Conservation (phyloP, 92 coral and sea anemone species). For the Ricordea florida region DNA sequence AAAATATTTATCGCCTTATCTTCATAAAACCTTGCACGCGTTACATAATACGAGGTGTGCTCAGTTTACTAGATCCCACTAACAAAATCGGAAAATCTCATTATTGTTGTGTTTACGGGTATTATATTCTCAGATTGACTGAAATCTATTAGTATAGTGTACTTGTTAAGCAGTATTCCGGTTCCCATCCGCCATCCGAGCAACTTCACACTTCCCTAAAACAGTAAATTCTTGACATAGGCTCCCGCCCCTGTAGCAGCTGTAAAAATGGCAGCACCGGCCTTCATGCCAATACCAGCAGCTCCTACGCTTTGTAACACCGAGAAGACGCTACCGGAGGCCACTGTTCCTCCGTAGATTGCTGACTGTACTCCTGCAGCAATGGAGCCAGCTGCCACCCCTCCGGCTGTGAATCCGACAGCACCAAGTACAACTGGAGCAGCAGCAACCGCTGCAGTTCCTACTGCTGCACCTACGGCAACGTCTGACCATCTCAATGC, state of each 20-base stretch:
- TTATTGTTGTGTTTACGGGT: too few relatives aligned
- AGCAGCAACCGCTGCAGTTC: conserved; percentile 9
- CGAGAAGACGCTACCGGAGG: conserved; percentile 16
- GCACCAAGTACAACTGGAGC: conserved; percentile 29
- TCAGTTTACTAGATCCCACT: too few relatives aligned
- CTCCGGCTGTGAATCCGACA: conserved; percentile 34
- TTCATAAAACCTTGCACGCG: too few relatives aligned
- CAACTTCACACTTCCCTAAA: too few relatives aligned
- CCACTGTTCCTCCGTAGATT: conserved; percentile 20
- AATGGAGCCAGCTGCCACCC: conserved; percentile 34
- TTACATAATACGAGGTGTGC: too few relatives aligned
- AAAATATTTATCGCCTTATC: too few relatives aligned
- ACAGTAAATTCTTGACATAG: too few relatives aligned
- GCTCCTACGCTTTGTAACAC: conserved; percentile 45
- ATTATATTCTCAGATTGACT: too few relatives aligned
- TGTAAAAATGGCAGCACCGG: background rate
- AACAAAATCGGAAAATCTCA: too few relatives aligned
- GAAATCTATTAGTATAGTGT: too few relatives aligned
- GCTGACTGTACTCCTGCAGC: conserved; percentile 21
- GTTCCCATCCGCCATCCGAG: too few relatives aligned
- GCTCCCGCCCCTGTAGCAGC: background rate
- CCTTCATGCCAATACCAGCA: conserved; percentile 13
- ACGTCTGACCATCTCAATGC: background rate
- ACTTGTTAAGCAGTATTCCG: too few relatives aligned
- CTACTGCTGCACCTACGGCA: conserved; percentile 7